phyloP scores from a whole-genome alignment of 2,113 vertebrate genomes.

The Hippocampus comes region DNA sequence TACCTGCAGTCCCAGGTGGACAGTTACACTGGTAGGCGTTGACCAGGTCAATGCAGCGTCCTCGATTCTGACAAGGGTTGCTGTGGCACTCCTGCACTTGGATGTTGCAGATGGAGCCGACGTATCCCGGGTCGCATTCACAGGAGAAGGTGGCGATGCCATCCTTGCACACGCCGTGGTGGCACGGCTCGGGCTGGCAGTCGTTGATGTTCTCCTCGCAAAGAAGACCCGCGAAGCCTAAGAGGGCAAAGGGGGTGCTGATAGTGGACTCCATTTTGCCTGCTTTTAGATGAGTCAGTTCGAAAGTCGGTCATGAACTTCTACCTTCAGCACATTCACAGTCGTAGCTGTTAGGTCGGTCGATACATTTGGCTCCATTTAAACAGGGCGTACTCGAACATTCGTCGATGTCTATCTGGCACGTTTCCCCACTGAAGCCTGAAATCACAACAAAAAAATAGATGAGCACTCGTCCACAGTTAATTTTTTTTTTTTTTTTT shows the following conservation, averaged over 20 bases:
- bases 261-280: not conserved
- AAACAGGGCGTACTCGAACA: constrained; percentile 92
- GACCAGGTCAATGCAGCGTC: constrained; percentile 87
- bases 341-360: constrained; percentile 89
- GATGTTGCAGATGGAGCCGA: constrained; percentile 85
- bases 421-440: constrained; percentile 91
- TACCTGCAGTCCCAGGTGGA: constrained; percentile 81
- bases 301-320: not conserved
- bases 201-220: constrained; percentile 88
- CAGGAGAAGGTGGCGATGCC: constrained; percentile 88
- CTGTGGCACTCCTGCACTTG: constrained; percentile 89
- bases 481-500: not conserved
- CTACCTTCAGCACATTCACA: constrained; percentile 93
- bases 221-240: constrained; percentile 84
- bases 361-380: constrained; percentile 91
- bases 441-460: constrained; percentile 12
- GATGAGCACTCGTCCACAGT: not conserved
- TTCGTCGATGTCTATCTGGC: constrained; percentile 92
- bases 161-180: constrained; percentile 85
- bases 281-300: not conserved
- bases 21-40: constrained; percentile 91
- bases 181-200: constrained; percentile 86
- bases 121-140: constrained; percentile 83
- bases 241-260: not conserved
- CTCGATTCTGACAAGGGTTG: constrained; percentile 85